These are phyloP conservation scores for Glyphotaelius pellucidus DNA, from an alignment of 2,888 invertebrate species.

Conservation along the genomic window DNA sequence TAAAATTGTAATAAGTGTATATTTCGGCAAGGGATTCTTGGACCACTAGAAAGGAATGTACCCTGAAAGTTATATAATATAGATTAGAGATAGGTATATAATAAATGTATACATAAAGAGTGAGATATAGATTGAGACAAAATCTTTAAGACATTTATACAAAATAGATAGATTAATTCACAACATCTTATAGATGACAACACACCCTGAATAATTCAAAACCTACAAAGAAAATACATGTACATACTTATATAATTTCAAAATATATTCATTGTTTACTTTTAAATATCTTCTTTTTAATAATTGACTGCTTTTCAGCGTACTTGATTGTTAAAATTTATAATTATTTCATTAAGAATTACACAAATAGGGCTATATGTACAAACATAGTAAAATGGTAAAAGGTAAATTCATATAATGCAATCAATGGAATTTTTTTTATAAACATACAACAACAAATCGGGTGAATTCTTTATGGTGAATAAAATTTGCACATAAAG, in stretches of 20 bases:
- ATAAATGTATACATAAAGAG: not conserved
- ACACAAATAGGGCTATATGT: not conserved
- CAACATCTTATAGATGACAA: not conserved
- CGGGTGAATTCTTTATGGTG: not conserved
- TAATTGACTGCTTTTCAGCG: not conserved
- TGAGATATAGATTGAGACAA: not conserved
- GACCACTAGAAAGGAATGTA: not conserved
- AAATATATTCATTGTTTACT: not conserved
- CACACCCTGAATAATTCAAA: not conserved
- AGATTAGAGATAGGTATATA: not conserved
- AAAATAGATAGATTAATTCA: not conserved
- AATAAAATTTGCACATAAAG: not conserved
- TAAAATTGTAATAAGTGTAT: not conserved
- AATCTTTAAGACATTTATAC: not conserved
- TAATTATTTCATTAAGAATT: not conserved
- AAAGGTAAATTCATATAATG: not conserved
- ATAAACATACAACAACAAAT: too few relatives aligned
- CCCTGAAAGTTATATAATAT: not conserved
- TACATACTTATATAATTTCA: not conserved
- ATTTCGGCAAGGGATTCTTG: not conserved
- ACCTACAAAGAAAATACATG: not conserved
- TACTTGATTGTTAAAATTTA: not conserved
- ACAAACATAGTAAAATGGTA: not conserved
- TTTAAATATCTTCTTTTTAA: not conserved
- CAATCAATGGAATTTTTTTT: not conserved